phyloP scores from a whole-genome alignment of 2,797 vertebrate genomes.

The Aulostomus chinensis region DNA sequence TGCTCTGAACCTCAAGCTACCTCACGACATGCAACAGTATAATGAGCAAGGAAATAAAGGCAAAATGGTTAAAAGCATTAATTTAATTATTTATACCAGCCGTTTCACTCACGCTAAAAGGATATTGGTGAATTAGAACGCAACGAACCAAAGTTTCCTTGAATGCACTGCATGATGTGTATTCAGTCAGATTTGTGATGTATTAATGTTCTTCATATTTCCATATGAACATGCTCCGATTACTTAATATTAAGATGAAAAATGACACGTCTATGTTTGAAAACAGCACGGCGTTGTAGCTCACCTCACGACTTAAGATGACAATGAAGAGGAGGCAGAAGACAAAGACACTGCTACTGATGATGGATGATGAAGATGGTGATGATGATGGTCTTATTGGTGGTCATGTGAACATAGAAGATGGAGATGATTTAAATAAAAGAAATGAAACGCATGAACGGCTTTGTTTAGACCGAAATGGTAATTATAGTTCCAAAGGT shows the following conservation, averaged over 20 bases:
- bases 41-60: slow-evolving; percentile 30
- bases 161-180: slow-evolving; percentile 8
- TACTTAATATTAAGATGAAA: too few species aligned
- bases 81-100: slow-evolving; percentile 32
- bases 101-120: slow-evolving; percentile 21
- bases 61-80: slow-evolving; percentile 35
- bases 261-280: too few species aligned
- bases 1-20: slow-evolving; percentile 48
- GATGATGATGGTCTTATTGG: slow-evolving; percentile 28
- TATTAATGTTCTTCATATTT: slow-evolving; percentile 14
- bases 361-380: slow-evolving; percentile 35
- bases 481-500: too few species aligned
- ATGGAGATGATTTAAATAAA: slow-evolving; percentile 46
- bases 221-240: background rate
- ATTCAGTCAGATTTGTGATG: slow-evolving; percentile 12
- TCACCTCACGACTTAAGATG: slow-evolving; percentile 58
- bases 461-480: too few species aligned
- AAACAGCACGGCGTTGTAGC: too few species aligned
- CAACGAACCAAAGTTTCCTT: slow-evolving; percentile 3
- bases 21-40: too few species aligned
- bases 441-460: slow-evolving; percentile 10
- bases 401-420: slow-evolving; percentile 29
- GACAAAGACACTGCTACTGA: slow-evolving; percentile 29
- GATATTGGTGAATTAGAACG: slow-evolving; percentile 14
- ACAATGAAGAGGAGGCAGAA: slow-evolving; percentile 24